These are phyloP conservation scores for Cercocebus atys DNA, from an alignment of 2,113 vertebrate species.

Conservation along the genomic window DNA sequence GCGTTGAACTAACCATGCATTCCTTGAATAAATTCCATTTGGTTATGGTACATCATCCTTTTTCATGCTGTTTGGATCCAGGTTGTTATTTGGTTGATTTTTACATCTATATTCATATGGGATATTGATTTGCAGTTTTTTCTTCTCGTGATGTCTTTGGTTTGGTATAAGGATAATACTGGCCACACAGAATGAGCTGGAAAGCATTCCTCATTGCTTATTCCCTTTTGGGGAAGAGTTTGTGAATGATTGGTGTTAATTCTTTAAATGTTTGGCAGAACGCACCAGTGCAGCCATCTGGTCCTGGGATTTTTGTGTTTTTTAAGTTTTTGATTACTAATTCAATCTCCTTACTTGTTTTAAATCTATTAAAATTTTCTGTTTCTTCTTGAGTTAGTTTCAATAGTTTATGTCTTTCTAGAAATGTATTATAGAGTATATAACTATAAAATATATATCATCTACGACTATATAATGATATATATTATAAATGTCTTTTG, in stretches of 20 bases:
- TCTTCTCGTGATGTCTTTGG: not conserved
- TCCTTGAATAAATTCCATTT: not conserved
- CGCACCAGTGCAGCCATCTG: not conserved
- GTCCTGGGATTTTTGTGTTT: not conserved
- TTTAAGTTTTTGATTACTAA: not conserved
- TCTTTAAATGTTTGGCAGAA: not conserved
- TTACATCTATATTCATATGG: not conserved
- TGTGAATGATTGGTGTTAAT: not conserved
- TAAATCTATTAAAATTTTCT: not conserved
- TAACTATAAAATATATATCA: not conserved
- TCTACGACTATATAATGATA: not conserved
- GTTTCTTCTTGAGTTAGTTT: not conserved
- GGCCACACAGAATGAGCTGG: not conserved
- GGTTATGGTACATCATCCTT: not conserved
- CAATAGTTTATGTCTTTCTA: not conserved
- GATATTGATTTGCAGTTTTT: not conserved
- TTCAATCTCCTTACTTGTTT: not conserved
- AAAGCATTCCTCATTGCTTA: not conserved
- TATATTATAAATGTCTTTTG: not conserved
- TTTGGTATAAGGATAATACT: not conserved
- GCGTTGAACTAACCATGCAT: not conserved
- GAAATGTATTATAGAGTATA: not conserved
- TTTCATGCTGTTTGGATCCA: not conserved
- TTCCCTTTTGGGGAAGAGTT: not conserved
- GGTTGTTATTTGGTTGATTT: not conserved